phyloP scores from a whole-genome alignment of 2,797 vertebrate species.

The Darevskia mixta region DNA sequence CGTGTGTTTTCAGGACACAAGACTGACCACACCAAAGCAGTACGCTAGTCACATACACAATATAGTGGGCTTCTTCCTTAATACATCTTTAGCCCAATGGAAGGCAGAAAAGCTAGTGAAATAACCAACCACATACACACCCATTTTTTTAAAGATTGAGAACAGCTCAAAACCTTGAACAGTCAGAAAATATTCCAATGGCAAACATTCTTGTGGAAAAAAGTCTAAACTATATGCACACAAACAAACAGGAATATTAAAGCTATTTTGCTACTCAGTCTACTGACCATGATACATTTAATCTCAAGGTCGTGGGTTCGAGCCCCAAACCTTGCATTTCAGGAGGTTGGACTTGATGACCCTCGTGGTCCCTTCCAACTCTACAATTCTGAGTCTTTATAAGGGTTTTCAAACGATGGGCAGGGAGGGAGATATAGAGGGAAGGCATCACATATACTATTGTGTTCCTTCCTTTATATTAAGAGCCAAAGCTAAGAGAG shows the following conservation, averaged over 20 bases:
- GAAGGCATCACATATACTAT: background rate
- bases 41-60: background rate
- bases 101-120: background rate
- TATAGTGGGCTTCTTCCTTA: background rate
- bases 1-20: background rate
- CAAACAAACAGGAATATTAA: background rate
- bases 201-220: background rate
- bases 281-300: too few species aligned
- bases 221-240: background rate
- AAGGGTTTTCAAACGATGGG: background rate
- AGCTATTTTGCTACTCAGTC: too few species aligned
- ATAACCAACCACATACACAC: background rate
- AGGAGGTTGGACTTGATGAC: too few species aligned
- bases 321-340: too few species aligned
- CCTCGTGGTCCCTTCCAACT: too few species aligned
- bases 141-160: background rate
- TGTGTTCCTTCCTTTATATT: background rate
- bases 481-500: background rate
- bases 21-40: background rate
- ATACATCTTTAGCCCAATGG: background rate
- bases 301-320: too few species aligned
- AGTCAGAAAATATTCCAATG: background rate
- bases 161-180: background rate
- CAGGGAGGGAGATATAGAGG: too few species aligned
- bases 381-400: too few species aligned